Evolutionary conservation across 2,888 invertebrate genomes (phyloP).

Genomic region (Campaea margaritaria): DNA sequence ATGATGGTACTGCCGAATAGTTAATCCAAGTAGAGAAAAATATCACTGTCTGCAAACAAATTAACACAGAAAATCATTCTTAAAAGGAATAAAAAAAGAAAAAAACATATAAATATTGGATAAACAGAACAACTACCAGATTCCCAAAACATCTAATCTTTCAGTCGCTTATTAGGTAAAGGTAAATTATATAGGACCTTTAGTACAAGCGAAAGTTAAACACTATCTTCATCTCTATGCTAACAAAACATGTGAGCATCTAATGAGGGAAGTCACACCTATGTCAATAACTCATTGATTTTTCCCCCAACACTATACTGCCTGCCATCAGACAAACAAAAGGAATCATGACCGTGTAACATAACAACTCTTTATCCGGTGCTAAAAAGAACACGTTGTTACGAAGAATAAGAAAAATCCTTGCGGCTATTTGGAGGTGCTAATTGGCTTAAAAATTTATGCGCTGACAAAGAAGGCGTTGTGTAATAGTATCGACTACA

Average conservation of each 20-base stretch:
- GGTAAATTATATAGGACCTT: neutral
- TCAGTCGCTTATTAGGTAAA: no score
- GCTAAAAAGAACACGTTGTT: constrained; percentile 30
- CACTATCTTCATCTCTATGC: neutral
- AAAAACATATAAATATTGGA: no score
- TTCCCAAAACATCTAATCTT: no score
- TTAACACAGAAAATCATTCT: no score
- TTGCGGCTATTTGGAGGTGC: constrained; percentile 16
- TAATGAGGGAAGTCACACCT: constrained; percentile 16
- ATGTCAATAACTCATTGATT: constrained; percentile 14
- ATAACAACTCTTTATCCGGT: constrained; percentile 27
- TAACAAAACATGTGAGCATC: neutral
- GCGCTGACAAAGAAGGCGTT: constrained; percentile 26
- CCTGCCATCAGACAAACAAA: constrained; percentile 24
- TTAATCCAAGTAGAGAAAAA: no score
- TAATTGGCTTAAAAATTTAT: constrained; percentile 28
- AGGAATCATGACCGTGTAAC: constrained; percentile 15
- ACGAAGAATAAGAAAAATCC: constrained; percentile 18
- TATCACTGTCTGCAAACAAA: no score
- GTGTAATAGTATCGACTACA: constrained; percentile 9
- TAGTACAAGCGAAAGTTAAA: neutral
- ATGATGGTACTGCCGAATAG: no score
- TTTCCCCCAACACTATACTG: constrained; percentile 5
- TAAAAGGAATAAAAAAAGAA: no score
- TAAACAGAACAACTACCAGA: no score